Evolutionary conservation across 2,113 vertebrate species (phyloP), one percentile per base, ranked within the genome.

Genomic region (Ptychochromis oligacanthus): DNA sequence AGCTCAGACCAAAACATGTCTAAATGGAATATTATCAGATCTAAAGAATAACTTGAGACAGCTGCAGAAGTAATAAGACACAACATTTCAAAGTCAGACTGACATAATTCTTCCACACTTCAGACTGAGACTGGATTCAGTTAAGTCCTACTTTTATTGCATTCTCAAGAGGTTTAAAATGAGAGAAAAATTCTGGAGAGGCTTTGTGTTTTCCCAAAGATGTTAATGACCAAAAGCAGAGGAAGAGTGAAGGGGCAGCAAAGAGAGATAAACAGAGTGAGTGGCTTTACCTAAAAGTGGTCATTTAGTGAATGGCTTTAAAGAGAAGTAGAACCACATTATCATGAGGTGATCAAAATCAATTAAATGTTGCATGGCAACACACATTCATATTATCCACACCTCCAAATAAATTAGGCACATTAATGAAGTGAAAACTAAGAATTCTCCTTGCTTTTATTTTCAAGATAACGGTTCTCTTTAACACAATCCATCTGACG

Each of bases 401-500:
- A 83, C 49, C 34, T 43, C 79, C 77, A n/a, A 46, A 65, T 31
- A 46, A 88, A 86, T 59, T 43, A 75, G 60, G 62, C 34, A 80
- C 79, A 87, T 87, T 58, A 91, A 78, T 85, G 79, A 85, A 79
- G 80, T 86, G 79, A 92, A 87, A 90, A 90, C 81, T 82, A 31
- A 79, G 78, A 83, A 65, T 85, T 75, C 40, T 64, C 28, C 17
- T 22, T 80, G 80, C 85, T 77, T 84, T 90, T 88, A 83, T 79
- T 89, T 91, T 80, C 31, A 72, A 72, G 43, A 72, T 72, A 72
- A 72, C 20, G 26, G 26, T 72, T 54, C 46, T 31, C 28, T 31
- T 31, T 31, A 2, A 31, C 2, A 31, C 28, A 31, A 2, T 31
- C 28, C 28, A 31, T 31, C 4, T 31, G 28, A 31, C 4, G 28